A percentile compares a stretch with the other conserved stretches of the same genome.
Conservation (phyloP, 2,113 vertebrate species). For the Phyllopteryx taeniolatus region DNA sequence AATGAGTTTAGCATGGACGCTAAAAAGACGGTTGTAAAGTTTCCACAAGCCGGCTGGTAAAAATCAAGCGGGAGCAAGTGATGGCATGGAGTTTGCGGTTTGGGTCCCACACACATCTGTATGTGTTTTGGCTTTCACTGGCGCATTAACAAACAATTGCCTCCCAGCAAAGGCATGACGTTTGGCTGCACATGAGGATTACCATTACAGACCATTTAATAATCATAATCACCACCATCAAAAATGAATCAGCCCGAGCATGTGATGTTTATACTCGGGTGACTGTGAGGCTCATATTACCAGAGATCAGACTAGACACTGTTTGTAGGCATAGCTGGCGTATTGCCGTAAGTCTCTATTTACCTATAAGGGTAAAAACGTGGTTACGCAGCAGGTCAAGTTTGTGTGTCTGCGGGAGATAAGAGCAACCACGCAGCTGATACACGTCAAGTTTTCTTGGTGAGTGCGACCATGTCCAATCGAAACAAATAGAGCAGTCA, state of each 20-base stretch:
- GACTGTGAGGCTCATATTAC: slow-evolving; percentile 37
- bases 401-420: slow-evolving; percentile 12
- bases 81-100: slow-evolving; percentile 48
- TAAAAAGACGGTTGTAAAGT: slow-evolving; percentile 32
- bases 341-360: slow-evolving; percentile 4
- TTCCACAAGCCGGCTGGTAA: slow-evolving; percentile 37
- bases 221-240: slow-evolving; percentile 59
- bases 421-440: slow-evolving; percentile 19
- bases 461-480: neutral
- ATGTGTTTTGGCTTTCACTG: slow-evolving; percentile 62
- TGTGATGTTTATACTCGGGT: slow-evolving; percentile 35
- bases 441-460: neutral
- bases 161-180: slow-evolving; percentile 39
- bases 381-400: neutral
- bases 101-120: slow-evolving; percentile 58
- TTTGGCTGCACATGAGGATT: slow-evolving; percentile 54
- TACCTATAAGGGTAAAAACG: slow-evolving; percentile 1
- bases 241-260: slow-evolving; percentile 42
- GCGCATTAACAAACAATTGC: slow-evolving; percentile 63
- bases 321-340: slow-evolving; percentile 20
- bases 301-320: slow-evolving; percentile 22
- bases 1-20: slow-evolving; percentile 27
- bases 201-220: slow-evolving; percentile 65
- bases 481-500: neutral
- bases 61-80: slow-evolving; percentile 36